Evolutionary conservation across 2,113 vertebrate species (phyloP), one percentile per base, ranked within the genome.

Genomic region (Coptodon rendalli): DNA sequence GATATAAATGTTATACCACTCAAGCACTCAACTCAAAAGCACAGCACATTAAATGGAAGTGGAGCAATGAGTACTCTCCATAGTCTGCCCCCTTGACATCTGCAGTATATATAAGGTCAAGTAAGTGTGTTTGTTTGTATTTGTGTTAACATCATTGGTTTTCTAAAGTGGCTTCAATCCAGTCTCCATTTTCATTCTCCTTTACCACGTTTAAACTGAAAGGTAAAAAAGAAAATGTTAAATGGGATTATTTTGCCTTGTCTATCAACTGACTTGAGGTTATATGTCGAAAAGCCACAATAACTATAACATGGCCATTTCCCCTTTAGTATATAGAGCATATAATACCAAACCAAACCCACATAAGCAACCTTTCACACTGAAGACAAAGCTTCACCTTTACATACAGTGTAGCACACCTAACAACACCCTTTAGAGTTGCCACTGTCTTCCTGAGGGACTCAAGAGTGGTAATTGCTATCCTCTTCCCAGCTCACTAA

Each of bases 401-500:
- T 56, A 80, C 84, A 10, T 71, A 85, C 57, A 91, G 59, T 88
- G 81, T 88, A 87, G 88, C 89, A 82, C 88, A 50, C 48, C 86
- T 91, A 91, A 91, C 90, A 90, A 92, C 90, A 92, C 94, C 91
- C 95, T 59, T 76, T 24, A 82, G 92, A 88, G 38, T 66, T 81
- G 61, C 86, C n/a, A 8, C 81, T 19, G 78, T 79, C 89, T 86
- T 89, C 94, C 93, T 85, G 52, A 48, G 89, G 93, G 93, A 89
- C 57, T 59, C 63, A 4, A 68, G 22, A 59, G 53, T 71, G 82
- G 56, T 94, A 95, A 95, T 95, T 95, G 90, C 86, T 83, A 84
- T 86, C 84, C 40, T 90, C 68, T 92, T 89, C 83, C 80, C 83
- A 31, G 71, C 86, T 94, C 87, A 34, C 88, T 96, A 95, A 96